Evolutionary conservation across 1,140 invertebrate species (phyloP), one percentile per base, ranked within the genome.

Genomic region (Caenorhabditis remanei): DNA sequence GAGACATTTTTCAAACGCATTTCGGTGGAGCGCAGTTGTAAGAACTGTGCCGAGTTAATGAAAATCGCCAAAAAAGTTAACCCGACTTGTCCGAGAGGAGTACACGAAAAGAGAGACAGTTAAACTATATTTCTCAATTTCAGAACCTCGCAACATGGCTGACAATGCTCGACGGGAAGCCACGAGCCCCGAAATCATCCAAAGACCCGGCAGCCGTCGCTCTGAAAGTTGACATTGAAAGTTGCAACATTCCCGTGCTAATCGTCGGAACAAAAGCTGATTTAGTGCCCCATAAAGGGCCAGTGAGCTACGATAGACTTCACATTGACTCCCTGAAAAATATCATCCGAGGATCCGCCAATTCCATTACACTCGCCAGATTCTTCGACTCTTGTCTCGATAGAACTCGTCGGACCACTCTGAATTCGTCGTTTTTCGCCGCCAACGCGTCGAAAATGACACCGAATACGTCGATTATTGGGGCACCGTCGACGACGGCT

Each of bases 101-200:
- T 32, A 32, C 32, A 32, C 32, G 32, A n/a, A n/a, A n/a, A n/a
- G n/a, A n/a, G n/a, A n/a, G n/a, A n/a, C n/a, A n/a, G n/a, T n/a
- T n/a, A n/a, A 32, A 32, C 32, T 32, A 53, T 53, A 14, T 53
- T 50, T 50, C 14, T 4, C 32, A 32, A 32, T 63, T 63, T 40
- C 85, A 86, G 79, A 87, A 87, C 24, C 75, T 87, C 3, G 71
- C 75, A 24, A 71, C 75, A 41, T 87, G 86, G 86, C 86, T 87
- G 9, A 71, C 86, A 19, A 63, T 87, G 75, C 75, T 87, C 21
- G 86, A 87, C 48, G 86, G 86, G 3, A 87, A 87, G 32, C 55
- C 86, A 4, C 71, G 86, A 14, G 55, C 86, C 9, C 43, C 43
- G 16, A 58, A 43, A 7, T 58, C 9, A 19, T 53, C 53, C 5